A percentile compares a stretch with the other conserved stretches of the same genome.
These are phyloP conservation scores for Sebastes oblongus DNA, from an alignment of 2,797 vertebrate species.

Conservation along the genomic window DNA sequence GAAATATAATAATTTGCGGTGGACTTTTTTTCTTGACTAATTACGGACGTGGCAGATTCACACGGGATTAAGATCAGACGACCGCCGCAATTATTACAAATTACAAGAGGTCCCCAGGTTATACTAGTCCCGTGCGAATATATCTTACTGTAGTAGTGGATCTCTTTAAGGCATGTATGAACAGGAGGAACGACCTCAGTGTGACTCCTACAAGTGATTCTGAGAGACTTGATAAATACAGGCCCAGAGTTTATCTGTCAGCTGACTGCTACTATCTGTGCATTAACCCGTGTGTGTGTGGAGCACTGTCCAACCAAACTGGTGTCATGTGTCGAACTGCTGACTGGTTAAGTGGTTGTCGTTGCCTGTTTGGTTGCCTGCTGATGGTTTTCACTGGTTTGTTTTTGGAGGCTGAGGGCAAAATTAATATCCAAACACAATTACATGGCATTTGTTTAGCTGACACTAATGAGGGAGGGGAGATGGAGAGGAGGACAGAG, in stretches of 20 bases:
- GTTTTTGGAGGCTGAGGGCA: constrained; percentile 18
- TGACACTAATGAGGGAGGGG: constrained; percentile 21
- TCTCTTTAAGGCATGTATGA: neutral
- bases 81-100: neutral
- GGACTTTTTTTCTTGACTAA: too few relatives aligned
- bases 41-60: too few relatives aligned
- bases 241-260: neutral
- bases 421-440: constrained; percentile 37
- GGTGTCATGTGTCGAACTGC: constrained; percentile 55
- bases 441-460: constrained; percentile 16
- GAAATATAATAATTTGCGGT: too few relatives aligned
- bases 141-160: neutral
- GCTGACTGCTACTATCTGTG: constrained; percentile 20
- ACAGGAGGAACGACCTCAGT: neutral
- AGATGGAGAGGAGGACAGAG: neutral
- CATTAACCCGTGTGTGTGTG: neutral
- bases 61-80: too few relatives aligned
- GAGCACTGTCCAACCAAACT: neutral
- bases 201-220: neutral
- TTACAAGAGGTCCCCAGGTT: neutral
- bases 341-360: constrained; percentile 49
- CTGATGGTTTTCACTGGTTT: constrained; percentile 34
- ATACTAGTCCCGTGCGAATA: neutral
- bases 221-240: neutral
- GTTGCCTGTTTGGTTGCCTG: constrained; percentile 14